phyloP scores from a whole-genome alignment of 2,888 invertebrate species.

The Celastrina argiolus region DNA sequence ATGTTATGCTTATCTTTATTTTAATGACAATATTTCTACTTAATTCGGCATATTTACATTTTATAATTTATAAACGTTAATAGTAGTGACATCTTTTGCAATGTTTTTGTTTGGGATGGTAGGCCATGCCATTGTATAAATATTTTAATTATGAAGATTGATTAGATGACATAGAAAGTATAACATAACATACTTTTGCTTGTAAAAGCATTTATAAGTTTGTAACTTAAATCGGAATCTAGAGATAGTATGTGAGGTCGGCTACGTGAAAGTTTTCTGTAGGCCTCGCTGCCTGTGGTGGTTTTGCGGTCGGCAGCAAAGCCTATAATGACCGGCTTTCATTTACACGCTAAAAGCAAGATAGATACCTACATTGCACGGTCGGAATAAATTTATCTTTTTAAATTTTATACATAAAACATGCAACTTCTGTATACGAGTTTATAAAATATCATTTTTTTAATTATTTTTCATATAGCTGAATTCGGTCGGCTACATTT shows the following conservation, averaged over 20 bases:
- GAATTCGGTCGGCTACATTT: no score
- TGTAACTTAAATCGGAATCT: slow-evolving; percentile 24
- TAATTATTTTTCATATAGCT: no score
- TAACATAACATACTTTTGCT: background rate
- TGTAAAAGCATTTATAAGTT: background rate
- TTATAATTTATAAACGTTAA: no score
- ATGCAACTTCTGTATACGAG: background rate
- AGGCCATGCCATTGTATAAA: no score
- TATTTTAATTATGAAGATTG: no score
- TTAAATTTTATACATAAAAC: background rate
- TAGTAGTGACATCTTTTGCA: no score
- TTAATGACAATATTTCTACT: no score
- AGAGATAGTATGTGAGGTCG: slow-evolving; percentile 27
- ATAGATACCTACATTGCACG: slow-evolving; percentile 16
- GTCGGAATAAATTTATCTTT: background rate
- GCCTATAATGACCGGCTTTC: slow-evolving; percentile 28
- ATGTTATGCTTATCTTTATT: no score
- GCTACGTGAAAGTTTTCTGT: slow-evolving; percentile 36
- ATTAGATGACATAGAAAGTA: background rate
- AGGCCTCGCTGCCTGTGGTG: slow-evolving; percentile 34
- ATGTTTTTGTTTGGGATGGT: no score
- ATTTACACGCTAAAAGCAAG: slow-evolving; percentile 26
- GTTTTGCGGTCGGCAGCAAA: slow-evolving; percentile 34
- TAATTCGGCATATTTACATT: no score
- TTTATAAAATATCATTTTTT: background rate